Conservation (phyloP, 2,797 vertebrate genomes). For the Semotilus atromaculatus region DNA sequence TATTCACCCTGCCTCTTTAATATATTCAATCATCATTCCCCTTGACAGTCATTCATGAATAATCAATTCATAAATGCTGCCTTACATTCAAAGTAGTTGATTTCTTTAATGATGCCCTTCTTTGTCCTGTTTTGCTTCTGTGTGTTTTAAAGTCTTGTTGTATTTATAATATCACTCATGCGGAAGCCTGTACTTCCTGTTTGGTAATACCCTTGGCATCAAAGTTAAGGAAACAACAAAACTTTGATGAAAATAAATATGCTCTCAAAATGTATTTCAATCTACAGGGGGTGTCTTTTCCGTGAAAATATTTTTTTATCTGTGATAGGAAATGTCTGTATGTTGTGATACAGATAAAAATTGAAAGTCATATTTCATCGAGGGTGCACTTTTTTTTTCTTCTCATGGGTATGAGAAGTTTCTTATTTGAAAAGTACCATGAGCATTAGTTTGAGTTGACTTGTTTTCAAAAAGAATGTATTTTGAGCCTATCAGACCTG, state of each 20-base stretch:
- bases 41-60: neutral
- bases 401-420: neutral
- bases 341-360: constrained; percentile 21
- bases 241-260: neutral
- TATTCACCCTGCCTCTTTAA: neutral
- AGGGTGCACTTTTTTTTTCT: neutral
- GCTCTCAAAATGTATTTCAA: neutral
- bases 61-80: neutral
- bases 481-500: neutral
- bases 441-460: neutral
- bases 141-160: neutral
- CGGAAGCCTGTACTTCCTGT: neutral
- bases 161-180: neutral
- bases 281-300: constrained; percentile 1
- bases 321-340: neutral
- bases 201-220: neutral
- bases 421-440: neutral
- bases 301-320: constrained; percentile 7
- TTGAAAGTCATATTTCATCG: neutral
- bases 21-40: neutral
- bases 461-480: neutral
- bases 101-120: constrained; percentile 9
- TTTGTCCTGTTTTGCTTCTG: neutral
- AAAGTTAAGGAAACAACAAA: neutral
- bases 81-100: neutral